These are phyloP conservation scores for Sialis lutaria DNA, from an alignment of 2,888 invertebrate species.

Conservation along the genomic window DNA sequence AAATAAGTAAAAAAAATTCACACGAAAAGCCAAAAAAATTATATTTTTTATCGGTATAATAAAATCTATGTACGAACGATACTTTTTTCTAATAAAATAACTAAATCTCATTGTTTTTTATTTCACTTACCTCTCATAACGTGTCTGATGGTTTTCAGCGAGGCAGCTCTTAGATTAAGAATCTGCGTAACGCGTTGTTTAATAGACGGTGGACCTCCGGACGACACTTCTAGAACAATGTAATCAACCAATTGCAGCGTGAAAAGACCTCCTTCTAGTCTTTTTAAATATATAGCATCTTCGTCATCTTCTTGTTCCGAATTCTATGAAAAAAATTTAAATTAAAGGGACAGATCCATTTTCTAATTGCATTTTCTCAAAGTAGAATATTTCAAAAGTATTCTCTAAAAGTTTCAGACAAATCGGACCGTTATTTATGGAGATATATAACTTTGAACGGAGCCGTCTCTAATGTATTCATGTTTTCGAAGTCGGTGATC, in stretches of 20 bases:
- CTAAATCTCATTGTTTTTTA: not conserved
- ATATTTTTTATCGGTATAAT: not conserved
- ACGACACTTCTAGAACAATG: slow-evolving; percentile 64
- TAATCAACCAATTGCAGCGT: slow-evolving; percentile 90
- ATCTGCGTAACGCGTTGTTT: slow-evolving; percentile 82
- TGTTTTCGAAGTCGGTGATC: too few relatives aligned
- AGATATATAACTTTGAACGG: too few relatives aligned
- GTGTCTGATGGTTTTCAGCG: slow-evolving; percentile 80
- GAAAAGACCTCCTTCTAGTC: slow-evolving; percentile 89
- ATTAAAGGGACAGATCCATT: too few relatives aligned
- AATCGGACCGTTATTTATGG: too few relatives aligned
- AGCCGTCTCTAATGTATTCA: too few relatives aligned
- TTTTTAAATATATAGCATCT: slow-evolving; percentile 73
- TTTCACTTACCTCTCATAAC: slow-evolving; percentile 66
- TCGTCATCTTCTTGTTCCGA: slow-evolving; percentile 47
- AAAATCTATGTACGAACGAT: slow-evolving; percentile 1
- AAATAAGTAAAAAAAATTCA: not conserved
- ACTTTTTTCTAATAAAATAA: not conserved
- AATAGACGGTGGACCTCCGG: slow-evolving; percentile 47
- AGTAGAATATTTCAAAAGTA: too few relatives aligned
- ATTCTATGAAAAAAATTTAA: slow-evolving; percentile 2
- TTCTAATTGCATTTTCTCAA: too few relatives aligned
- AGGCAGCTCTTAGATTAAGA: slow-evolving; percentile 74
- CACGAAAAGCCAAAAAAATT: not conserved
- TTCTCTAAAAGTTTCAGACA: too few relatives aligned